phyloP scores from a whole-genome alignment of 2,797 vertebrate genomes.

The Kryptolebias ocellatus region DNA sequence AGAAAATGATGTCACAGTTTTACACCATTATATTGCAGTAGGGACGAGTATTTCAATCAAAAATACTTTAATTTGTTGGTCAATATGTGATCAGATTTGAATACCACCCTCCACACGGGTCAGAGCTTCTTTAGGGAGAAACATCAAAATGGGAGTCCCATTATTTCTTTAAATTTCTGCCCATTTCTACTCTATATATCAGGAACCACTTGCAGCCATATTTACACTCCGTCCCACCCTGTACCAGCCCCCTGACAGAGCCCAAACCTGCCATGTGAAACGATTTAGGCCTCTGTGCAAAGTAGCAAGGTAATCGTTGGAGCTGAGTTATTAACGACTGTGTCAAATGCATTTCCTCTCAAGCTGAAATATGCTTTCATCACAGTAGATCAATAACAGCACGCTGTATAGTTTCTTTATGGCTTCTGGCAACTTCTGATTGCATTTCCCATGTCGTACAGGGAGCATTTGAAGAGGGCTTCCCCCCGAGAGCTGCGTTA shows the following conservation, averaged over 20 bases:
- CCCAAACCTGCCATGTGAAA: conserved; percentile 12
- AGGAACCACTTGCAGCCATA: neutral
- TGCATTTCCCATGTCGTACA: conserved; percentile 72
- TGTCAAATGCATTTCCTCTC: conserved; percentile 40
- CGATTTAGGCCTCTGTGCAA: conserved; percentile 3
- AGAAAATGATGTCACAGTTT: too few species aligned
- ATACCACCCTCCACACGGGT: too few species aligned
- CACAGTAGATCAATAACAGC: conserved; percentile 46
- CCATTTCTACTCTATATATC: too few species aligned
- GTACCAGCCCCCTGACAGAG: conserved; percentile 4
- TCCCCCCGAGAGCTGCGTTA: conserved; percentile 46
- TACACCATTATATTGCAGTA: too few species aligned
- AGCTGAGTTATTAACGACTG: conserved; percentile 44
- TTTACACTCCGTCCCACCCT: conserved; percentile 10
- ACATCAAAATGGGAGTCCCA: too few species aligned
- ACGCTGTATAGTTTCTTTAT: conserved; percentile 41
- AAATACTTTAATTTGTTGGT: too few species aligned
- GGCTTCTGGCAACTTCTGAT: conserved; percentile 54
- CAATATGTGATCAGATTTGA: too few species aligned
- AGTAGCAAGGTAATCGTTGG: conserved; percentile 31
- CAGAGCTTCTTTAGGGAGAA: too few species aligned
- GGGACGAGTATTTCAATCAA: too few species aligned
- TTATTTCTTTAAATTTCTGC: too few species aligned
- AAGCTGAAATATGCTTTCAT: conserved; percentile 59
- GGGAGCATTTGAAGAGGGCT: conserved; percentile 52